Percentiles rank a stretch among this genome's conserved stretches.
Conservation (phyloP, 2,113 vertebrate species). For the Cyprinodon tularosa region DNA sequence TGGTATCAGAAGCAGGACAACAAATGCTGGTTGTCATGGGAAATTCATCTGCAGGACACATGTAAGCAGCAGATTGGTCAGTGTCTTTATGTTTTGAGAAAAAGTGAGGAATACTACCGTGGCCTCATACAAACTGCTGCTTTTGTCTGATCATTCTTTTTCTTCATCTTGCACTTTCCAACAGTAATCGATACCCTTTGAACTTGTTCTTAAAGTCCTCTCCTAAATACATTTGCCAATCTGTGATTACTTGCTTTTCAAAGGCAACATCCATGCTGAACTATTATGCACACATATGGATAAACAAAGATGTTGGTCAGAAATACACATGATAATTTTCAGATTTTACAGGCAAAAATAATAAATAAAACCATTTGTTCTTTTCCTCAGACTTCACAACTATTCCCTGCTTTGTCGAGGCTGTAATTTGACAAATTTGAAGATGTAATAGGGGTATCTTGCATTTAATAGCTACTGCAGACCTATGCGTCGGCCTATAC, state of each 20-base stretch:
- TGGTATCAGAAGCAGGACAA: slow-evolving; percentile 39
- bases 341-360: not conserved
- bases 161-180: not conserved
- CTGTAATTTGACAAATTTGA: not conserved
- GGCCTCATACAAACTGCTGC: not conserved
- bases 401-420: not conserved
- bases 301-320: not conserved
- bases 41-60: slow-evolving; percentile 45
- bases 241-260: not conserved
- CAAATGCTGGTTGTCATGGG: slow-evolving; percentile 45
- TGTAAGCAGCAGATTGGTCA: slow-evolving; percentile 41
- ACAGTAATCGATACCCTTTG: not conserved
- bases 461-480: not conserved
- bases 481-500: not conserved
- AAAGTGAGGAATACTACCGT: slow-evolving; percentile 32
- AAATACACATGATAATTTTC: not conserved
- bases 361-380: not conserved
- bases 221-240: not conserved
- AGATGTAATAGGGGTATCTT: not conserved
- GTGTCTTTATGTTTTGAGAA: slow-evolving; percentile 19
- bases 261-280: not conserved
- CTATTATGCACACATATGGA: not conserved
- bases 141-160: no score
- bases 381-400: not conserved
- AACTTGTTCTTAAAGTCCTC: not conserved